Percentiles rank a stretch among this genome's conserved stretches.
Conservation (phyloP, 2,888 invertebrate genomes). For the Monoplex corrugatus region DNA sequence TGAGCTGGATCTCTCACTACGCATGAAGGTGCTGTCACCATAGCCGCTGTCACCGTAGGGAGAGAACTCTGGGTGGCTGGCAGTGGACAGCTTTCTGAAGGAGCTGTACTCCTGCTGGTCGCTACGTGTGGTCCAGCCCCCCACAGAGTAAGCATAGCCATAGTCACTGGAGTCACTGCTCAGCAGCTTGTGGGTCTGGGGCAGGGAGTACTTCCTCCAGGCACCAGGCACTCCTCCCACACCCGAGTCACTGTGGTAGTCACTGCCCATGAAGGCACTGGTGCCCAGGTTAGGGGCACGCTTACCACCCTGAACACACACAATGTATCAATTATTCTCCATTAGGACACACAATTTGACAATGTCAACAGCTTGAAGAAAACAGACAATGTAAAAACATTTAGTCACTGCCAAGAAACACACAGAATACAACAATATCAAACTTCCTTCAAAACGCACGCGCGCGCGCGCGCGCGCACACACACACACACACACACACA, state of each 20-base stretch:
- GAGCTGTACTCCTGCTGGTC: constrained; percentile 68
- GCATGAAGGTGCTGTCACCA: constrained; percentile 51
- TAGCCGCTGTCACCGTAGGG: constrained; percentile 59
- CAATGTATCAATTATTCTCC: no score
- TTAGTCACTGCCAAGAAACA: no score
- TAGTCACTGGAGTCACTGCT: constrained; percentile 76
- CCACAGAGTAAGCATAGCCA: constrained; percentile 70
- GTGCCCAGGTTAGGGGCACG: constrained; percentile 74
- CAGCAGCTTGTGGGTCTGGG: constrained; percentile 70
- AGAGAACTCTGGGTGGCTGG: constrained; percentile 73
- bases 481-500: no score
- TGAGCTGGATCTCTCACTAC: constrained; percentile 41
- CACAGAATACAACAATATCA: no score
- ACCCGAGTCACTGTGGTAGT: constrained; percentile 72
- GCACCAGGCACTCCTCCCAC: constrained; percentile 64
- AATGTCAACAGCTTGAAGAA: no score
- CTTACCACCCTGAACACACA: constrained; percentile 64
- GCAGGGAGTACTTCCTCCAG: constrained; percentile 74
- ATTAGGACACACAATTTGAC: no score
- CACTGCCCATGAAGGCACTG: constrained; percentile 74
- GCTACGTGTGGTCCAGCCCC: constrained; percentile 60
- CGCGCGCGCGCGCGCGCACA: no score
- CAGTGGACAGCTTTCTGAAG: constrained; percentile 72
- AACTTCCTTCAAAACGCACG: no score
- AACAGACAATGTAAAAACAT: no score